These are phyloP conservation scores for Hoplias malabaricus DNA, from an alignment of 2,113 vertebrate genomes.

Conservation along the genomic window DNA sequence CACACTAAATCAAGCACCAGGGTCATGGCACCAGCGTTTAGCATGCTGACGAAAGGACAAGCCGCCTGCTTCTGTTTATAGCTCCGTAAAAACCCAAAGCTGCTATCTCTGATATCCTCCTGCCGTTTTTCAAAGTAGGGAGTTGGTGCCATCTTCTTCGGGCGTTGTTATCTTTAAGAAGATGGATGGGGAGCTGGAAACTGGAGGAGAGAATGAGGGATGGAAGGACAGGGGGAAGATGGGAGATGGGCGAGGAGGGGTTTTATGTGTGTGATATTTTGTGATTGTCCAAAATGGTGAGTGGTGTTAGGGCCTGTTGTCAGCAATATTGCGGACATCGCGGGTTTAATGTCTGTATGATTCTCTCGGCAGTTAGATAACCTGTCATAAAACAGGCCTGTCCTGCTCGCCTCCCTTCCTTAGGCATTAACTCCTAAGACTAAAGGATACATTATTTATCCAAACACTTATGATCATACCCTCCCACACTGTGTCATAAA, in stretches of 20 bases:
- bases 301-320: not conserved
- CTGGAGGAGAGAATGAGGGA: conserved; percentile 12
- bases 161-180: conserved; percentile 23
- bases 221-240: not conserved
- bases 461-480: too few relatives aligned
- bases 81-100: conserved; percentile 8
- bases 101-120: not conserved
- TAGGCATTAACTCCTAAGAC: too few relatives aligned
- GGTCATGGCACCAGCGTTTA: not conserved
- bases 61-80: conserved; percentile 6
- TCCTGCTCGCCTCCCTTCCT: not conserved
- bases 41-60: not conserved
- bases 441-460: too few relatives aligned
- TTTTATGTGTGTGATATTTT: not conserved
- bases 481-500: too few relatives aligned
- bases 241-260: not conserved
- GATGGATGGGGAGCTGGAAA: conserved; percentile 19
- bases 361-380: not conserved
- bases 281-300: conserved; percentile 10
- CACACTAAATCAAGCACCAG: conserved; percentile 24
- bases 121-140: conserved; percentile 25
- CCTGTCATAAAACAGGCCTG: not conserved
- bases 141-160: not conserved
- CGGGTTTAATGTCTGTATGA: conserved; percentile 9
- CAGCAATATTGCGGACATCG: conserved; percentile 2